Base-by-base conservation (phyloP, 2,888 invertebrate genomes). In the Lutraria lutraria region DNA sequence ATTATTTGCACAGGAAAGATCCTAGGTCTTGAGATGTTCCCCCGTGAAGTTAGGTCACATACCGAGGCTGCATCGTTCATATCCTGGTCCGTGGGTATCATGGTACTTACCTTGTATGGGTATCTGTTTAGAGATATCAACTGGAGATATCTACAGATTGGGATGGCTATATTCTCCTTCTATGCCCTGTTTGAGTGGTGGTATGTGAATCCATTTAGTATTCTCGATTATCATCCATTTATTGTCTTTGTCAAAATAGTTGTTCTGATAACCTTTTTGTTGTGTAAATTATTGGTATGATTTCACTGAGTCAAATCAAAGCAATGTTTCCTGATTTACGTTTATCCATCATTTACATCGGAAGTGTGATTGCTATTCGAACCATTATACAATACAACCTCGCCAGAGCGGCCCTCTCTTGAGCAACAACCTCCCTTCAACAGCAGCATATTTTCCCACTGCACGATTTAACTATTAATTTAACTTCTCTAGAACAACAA, bases 91-190 rank as follows among this genome's bases (percentile, higher is more conserved):
- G 89, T 86, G 16, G 93, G 93, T 15, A 86, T 91, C 25, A 87
- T 91, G n/a, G 60, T 89, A 13, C 81, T 92, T 0, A 68, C 93
- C 4, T 29, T 90, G 43, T 88, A 88, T 79, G 93, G 92, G 0
- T 93, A 90, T 83, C 31, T 91, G 10, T 91, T 93, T 86, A 89
- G 90, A 29, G 81, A 88, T n/a, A 31, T 90, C 0, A 83, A 91
- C 81, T 93, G 93, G 93, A 54, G 92, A 43, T 92, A 91, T 68
- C 34, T 93, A 72, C 93, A 93, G 83, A 83, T 91, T 25, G 91
- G 87, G 0, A n/a, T 93, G 6, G 90, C 90, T 16, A 19, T 80
- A 0, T 89, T 87, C 79, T 93, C 93, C 0, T 29, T 90, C 4
- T 92, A 92, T 60, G 83, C 90, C 34, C 34, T 93, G 0, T 34